These are phyloP conservation scores for Cottoperca gobio DNA, from an alignment of 2,797 vertebrate species.

Conservation along the genomic window DNA sequence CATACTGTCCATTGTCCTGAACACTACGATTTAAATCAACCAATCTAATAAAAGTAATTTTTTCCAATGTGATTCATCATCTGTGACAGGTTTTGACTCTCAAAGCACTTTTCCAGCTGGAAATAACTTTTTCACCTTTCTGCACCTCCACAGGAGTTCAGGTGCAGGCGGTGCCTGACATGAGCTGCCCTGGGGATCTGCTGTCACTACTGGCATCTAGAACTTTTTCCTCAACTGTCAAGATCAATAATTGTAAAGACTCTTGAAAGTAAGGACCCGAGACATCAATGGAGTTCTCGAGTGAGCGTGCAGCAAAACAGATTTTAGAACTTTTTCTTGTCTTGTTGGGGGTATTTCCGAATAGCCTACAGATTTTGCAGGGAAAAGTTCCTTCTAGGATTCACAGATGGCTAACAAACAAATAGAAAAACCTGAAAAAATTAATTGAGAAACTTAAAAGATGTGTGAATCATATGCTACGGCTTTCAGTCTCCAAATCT, in stretches of 20 bases:
- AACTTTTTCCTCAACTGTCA: constrained; percentile 54
- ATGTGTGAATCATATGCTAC: not conserved
- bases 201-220: constrained; percentile 58
- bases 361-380: not conserved
- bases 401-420: not conserved
- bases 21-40: not conserved
- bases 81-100: constrained; percentile 23
- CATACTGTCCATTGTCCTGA: not conserved
- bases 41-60: not conserved
- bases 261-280: constrained; percentile 48
- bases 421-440: not conserved
- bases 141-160: constrained; percentile 52
- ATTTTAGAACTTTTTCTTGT: not conserved
- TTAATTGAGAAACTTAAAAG: not conserved
- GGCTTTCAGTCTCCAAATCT: not conserved
- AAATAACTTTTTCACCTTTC: constrained; percentile 48
- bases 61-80: not conserved
- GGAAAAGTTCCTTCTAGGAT: not conserved
- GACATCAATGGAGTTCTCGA: constrained; percentile 24
- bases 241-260: constrained; percentile 64
- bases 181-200: constrained; percentile 59
- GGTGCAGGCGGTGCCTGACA: constrained; percentile 58
- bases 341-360: not conserved
- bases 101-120: constrained; percentile 35
- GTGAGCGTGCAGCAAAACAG: not conserved